A percentile compares a stretch with the other conserved stretches of the same genome.
These are phyloP conservation scores for Drosophila affinis DNA, from an alignment of 2,888 invertebrate species.

Conservation along the genomic window DNA sequence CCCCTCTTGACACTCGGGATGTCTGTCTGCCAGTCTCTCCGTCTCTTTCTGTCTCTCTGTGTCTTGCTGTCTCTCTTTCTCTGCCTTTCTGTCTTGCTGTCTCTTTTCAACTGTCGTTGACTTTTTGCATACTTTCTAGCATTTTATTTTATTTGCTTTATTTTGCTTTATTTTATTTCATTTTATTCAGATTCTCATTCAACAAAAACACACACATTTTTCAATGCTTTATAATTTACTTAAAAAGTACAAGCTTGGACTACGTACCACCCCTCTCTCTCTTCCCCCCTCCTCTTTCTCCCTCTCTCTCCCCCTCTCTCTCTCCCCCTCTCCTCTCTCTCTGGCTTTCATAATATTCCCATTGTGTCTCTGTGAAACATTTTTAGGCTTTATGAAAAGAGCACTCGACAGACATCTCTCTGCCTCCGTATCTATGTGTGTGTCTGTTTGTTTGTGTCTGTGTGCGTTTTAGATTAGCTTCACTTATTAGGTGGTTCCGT, in stretches of 20 bases:
- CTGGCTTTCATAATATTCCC: conserved; percentile 44
- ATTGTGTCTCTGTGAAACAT: conserved; percentile 56
- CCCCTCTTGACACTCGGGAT: conserved; percentile 32
- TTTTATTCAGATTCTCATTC: conserved; percentile 27
- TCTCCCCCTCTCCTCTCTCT: conserved; percentile 19
- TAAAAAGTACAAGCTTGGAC: conserved; percentile 35
- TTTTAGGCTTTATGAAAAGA: conserved; percentile 38
- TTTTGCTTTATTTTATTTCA: conserved; percentile 8
- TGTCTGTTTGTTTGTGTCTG: conserved; percentile 2
- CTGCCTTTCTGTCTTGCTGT: conserved; percentile 36
- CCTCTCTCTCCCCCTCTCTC: conserved; percentile 21
- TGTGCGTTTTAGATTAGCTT: conserved; percentile 52
- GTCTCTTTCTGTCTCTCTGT: conserved; percentile 33
- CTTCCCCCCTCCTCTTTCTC: not conserved
- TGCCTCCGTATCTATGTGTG: not conserved
- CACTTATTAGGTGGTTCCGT: conserved; percentile 50
- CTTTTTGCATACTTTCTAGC: conserved; percentile 43
- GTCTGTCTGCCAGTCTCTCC: conserved; percentile 48
- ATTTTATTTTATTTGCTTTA: conserved; percentile 21
- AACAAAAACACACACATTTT: conserved; percentile 31
- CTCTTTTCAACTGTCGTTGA: conserved; percentile 40
- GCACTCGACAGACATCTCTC: conserved; percentile 11
- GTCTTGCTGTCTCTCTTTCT: conserved; percentile 9
- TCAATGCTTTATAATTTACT: conserved; percentile 66
- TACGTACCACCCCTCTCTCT: not conserved